Base-by-base conservation (phyloP, 1,140 invertebrate species). In the Ips nitidus region DNA sequence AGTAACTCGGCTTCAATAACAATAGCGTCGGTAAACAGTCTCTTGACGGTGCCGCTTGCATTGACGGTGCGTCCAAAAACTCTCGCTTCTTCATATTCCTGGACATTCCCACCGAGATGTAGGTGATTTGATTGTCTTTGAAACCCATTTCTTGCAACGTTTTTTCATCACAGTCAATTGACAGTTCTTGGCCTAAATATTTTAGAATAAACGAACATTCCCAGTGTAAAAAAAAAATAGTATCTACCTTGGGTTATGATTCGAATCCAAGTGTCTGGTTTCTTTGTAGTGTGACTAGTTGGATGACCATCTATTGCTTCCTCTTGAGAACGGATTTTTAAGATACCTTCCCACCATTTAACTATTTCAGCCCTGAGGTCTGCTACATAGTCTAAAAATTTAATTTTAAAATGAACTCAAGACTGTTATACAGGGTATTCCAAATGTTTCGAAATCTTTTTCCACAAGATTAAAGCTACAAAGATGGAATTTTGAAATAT, bases 151-250 rank as follows among this genome's bases (percentile, higher is more conserved):
- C 94, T 22, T 88, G 88, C 0, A 97, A 79, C 0, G 90, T 92
- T 73, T 95, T 93, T 76, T 97, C 94, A 78, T 98, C 95, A 76
- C 92, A 93, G 72, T 98, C 94, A n/a, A 92, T 90, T 0, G 92
- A 94, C 1, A 98, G 81, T 79, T 98, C 95, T 79, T 97, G 94
- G 0, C 95, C 66, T 69, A 69, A 69, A 67, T 37, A 7, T 22
- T 42, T 55, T 55, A 55, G n/a, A 22, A 22, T 22, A 22, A 22
- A 22, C 22, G 22, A 22, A 22, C 22, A 22, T 22, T 22, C 22
- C 36, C 41, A 41, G 38, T 8, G 7, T 59, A 41, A 59, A 55
- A 55, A 55, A 55, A 37, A 1, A 36, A 6, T 55, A 2, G 3
- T 36, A 55, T 55, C 36, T 45, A 69, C 66, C 95, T 78, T 95